Base-by-base conservation (phyloP, 2,113 vertebrate genomes). In the Pontoporia blainvillei region DNA sequence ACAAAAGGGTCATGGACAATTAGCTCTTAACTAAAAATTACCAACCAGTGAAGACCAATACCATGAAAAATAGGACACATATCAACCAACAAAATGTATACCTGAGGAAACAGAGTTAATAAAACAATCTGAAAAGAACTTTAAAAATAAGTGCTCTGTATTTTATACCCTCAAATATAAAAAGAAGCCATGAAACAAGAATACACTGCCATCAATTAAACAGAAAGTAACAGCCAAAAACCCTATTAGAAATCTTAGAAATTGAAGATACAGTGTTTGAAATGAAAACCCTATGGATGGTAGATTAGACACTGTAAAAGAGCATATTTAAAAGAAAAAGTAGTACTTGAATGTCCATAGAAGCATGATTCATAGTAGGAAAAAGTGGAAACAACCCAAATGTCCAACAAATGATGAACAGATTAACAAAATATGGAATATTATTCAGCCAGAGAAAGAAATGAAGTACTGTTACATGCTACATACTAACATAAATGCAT, bases 21-120 rank as follows among this genome's bases (percentile, higher is more conserved):
- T 72, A 87, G 27, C 27, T 87, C 67, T 88, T 67, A 57, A 59
- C 67, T 95, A 93, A 78, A 93, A 89, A 78, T 71, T 61, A 85
- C 62, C 81, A 95, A 61, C 10, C 13, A 46, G 67, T 49, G 71
- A 89, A 89, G 39, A 84, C 44, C 20, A 59, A 61, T 57, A 87
- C 14, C 75, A 66, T 84, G 79, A 83, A 69, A 89, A 71, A 82
- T 59, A 41, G 9, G 15, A 73, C 46, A 92, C 11, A 61, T 83
- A 54, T 75, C 46, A 92, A 92, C 76, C 41, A 76, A 46, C 1
- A 87, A 72, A 67, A 69, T 1, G 13, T 67, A 83, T 2, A 67
- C n/a, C 44, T 84, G 21, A 84, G 78, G 69, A 84, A 92, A 92
- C 0, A 71, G 6, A 88, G 52, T 83, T 75, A 67, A 82, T 4